Evolutionary conservation across 2,113 vertebrate species (phyloP), one percentile per base, ranked within the genome.

Genomic region (Raja brachyura): DNA sequence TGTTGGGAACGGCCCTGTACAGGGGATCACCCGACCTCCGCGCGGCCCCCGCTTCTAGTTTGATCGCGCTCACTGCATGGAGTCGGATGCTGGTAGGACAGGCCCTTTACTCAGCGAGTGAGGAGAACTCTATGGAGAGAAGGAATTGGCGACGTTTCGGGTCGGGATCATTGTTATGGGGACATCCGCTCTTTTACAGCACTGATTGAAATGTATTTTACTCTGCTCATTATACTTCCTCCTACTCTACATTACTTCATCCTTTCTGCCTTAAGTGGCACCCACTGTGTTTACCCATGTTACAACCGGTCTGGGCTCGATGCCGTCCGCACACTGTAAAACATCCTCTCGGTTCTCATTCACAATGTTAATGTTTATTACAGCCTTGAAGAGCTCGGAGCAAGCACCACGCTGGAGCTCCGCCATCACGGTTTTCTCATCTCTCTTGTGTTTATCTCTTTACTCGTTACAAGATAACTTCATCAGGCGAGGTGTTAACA

Each of bases 401-500:
- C 7, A 10, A 14, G 10, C 83, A 28, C n/a, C n/a, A 14, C 7
- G 22, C 81, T 5, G 25, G 5, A 63, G 59, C 5, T 63, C 28
- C 28, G 8, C 61, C 14, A 28, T 5, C 4, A 56, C 28, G 22
- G 0, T 18, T 31, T 63, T 13, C 59, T 86, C 13, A 3, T 63
- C 33, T 63, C 59, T 63, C 59, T 6, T n/a, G 31, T 6, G 0
- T 31, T 14, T 0, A 0, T 63, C 10, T 66, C 28, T 63, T n/a
- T 33, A 31, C 63, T 6, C 33, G 28, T 3, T 2, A 16, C 94
- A 97, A 48, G 96, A 96, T 93, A 95, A 94, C 93, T 92, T 94
- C 9, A 31, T 96, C 54, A 94, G 95, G 94, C 95, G 97, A 22
- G 25, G 95, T 59, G 63, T 95, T 18, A 94, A 93, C 70, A 93